phyloP scores from a whole-genome alignment of 2,113 vertebrate genomes.

The Rhadina sibilatrix region DNA sequence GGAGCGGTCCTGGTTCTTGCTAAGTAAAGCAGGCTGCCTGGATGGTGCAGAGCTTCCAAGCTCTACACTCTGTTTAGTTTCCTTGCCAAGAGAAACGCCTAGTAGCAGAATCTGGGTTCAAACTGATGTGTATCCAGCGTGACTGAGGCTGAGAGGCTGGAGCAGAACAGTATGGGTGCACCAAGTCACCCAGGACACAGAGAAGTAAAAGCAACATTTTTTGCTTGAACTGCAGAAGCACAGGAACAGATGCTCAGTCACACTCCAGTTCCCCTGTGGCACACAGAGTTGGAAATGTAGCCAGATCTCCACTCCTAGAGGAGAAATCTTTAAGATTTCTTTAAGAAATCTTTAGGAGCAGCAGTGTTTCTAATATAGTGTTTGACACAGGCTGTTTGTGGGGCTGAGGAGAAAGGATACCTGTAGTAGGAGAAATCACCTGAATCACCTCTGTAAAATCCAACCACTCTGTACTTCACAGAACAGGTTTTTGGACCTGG shows the following conservation, averaged over 20 bases:
- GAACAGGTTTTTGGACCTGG: background rate
- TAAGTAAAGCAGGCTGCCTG: background rate
- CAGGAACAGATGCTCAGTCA: background rate
- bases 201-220: background rate
- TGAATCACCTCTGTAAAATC: background rate
- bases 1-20: background rate
- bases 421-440: background rate
- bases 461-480: background rate
- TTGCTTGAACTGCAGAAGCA: background rate
- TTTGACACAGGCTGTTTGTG: background rate
- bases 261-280: background rate
- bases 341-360: background rate
- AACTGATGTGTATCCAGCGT: background rate
- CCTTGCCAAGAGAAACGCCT: background rate
- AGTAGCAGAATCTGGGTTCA: background rate
- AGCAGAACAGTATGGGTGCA: background rate
- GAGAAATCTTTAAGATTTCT: background rate
- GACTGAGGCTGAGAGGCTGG: background rate
- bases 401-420: background rate
- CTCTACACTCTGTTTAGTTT: background rate
- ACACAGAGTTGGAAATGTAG: background rate
- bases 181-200: background rate
- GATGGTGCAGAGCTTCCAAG: background rate
- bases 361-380: background rate
- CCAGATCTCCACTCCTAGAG: background rate